phyloP scores from a whole-genome alignment of 2,113 vertebrate species.

The Datnioides undecimradiatus region DNA sequence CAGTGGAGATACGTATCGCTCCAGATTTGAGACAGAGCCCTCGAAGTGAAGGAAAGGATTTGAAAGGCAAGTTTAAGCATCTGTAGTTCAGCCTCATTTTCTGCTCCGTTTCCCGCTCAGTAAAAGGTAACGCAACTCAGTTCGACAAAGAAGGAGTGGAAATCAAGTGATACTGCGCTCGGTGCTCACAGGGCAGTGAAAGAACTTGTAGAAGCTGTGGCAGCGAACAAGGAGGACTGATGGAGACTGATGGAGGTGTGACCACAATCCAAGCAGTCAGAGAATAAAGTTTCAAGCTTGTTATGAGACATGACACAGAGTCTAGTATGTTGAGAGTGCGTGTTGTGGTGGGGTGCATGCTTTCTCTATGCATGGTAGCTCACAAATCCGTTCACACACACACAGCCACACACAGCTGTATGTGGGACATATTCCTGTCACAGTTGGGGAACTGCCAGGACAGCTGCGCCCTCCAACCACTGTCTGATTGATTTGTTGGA shows the following conservation, averaged over 20 bases:
- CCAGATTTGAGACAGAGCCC: slow-evolving; percentile 65
- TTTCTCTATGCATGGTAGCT: background rate
- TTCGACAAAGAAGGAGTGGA: slow-evolving; percentile 2
- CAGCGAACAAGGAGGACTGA: background rate
- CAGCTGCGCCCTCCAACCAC: slow-evolving; percentile 66
- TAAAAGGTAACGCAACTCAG: slow-evolving; percentile 14
- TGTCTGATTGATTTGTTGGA: slow-evolving; percentile 72
- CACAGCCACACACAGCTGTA: slow-evolving; percentile 10
- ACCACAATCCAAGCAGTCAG: background rate
- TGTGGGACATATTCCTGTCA: slow-evolving; percentile 55
- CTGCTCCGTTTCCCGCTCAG: slow-evolving; percentile 19
- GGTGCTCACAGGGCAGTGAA: background rate
- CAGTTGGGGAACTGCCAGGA: slow-evolving; percentile 52
- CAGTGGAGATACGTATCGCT: slow-evolving; percentile 68
- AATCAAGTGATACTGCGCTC: background rate
- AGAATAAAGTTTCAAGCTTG: background rate
- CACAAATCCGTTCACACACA: slow-evolving; percentile 10
- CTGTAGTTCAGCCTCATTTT: slow-evolving; percentile 48
- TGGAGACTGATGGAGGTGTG: background rate
- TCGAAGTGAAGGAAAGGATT: slow-evolving; percentile 57
- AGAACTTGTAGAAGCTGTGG: background rate
- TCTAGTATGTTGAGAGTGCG: background rate
- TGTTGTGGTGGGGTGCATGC: background rate
- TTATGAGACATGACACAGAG: background rate
- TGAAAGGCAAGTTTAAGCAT: slow-evolving; percentile 48